phyloP scores from a whole-genome alignment of 2,113 vertebrate genomes.

The Pteropus alecto region DNA sequence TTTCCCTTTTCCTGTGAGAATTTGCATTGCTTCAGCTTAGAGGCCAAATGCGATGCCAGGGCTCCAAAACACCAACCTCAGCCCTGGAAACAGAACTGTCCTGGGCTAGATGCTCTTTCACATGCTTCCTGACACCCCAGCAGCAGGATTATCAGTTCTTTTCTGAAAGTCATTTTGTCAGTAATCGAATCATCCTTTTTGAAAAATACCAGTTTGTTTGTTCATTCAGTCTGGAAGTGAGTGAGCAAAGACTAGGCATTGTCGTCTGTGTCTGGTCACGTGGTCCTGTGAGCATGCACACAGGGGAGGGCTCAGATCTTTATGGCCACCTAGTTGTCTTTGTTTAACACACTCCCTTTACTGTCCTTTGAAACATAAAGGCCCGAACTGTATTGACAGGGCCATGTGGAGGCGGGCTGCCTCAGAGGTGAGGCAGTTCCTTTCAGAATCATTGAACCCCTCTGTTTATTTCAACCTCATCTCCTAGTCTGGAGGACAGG shows the following conservation, averaged over 20 bases:
- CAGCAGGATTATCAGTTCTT: background rate
- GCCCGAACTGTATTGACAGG: background rate
- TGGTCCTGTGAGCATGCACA: conserved; percentile 19
- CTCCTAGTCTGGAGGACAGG: conserved; percentile 95
- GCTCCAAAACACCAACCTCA: background rate
- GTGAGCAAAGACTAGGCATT: background rate
- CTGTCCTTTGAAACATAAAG: conserved; percentile 32
- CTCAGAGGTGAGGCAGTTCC: background rate
- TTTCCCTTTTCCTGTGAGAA: background rate
- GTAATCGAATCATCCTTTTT: background rate
- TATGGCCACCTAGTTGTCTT: background rate
- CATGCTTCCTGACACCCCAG: background rate
- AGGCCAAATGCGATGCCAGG: background rate
- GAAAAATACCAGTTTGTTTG: background rate
- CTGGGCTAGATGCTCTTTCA: background rate
- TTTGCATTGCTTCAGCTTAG: background rate
- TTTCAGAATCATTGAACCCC: conserved; percentile 27
- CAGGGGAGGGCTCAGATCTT: background rate
- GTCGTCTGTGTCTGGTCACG: background rate
- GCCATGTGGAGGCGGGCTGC: conserved; percentile 16
- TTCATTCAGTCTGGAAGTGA: background rate
- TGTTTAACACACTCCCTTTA: background rate
- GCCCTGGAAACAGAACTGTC: background rate
- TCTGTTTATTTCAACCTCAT: conserved; percentile 70
- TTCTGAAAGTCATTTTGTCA: background rate